Base-by-base conservation (phyloP, 2,113 vertebrate genomes). In the Pachycephala philippinensis region DNA sequence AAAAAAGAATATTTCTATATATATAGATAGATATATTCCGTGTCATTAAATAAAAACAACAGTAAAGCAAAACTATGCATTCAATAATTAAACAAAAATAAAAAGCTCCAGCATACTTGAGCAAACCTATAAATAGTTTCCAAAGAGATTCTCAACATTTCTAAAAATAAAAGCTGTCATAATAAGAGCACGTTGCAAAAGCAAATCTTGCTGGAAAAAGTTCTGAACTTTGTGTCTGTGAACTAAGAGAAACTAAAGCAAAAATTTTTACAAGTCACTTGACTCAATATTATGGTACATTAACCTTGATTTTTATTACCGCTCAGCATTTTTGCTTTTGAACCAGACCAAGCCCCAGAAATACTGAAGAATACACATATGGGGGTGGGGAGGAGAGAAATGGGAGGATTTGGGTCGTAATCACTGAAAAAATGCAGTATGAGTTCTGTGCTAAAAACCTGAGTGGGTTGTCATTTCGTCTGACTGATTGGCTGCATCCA, bases 201-300 rank as follows among this genome's bases (percentile, higher is more conserved):
- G 82, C 66, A 66, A 83, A 87, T 66, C 68, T 74, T 91, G 33
- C 68, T 65, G 84, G 63, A 96, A 78, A 92, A 95, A 56, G 64
- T 90, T 78, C 85, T 84, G 85, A 84, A 87, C 50, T n/a, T 81
- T 52, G 28, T 57, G 54, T 72, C 65, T 92, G 68, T 80, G 86
- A 96, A 89, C 89, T 81, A 89, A 78, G 65, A 90, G 33, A 91
- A 94, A 90, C 59, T 70, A 80, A 91, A 83, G 35, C 44, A 95
- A 88, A 95, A 90, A 93, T 94, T 97, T 96, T 94, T 94, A 94
- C 82, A 96, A 94, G 93, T 86, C 83, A 59, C 88, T 95, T 84
- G 90, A 66, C 82, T 94, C 90, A 86, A 89, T 94, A 96, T 88
- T 93, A 96, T 75, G 95, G 75, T 78, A 70, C 91, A 89, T 95